Base-by-base conservation (phyloP, 64 coral and sea anemone genomes). In the Pachyseris speciosa region DNA sequence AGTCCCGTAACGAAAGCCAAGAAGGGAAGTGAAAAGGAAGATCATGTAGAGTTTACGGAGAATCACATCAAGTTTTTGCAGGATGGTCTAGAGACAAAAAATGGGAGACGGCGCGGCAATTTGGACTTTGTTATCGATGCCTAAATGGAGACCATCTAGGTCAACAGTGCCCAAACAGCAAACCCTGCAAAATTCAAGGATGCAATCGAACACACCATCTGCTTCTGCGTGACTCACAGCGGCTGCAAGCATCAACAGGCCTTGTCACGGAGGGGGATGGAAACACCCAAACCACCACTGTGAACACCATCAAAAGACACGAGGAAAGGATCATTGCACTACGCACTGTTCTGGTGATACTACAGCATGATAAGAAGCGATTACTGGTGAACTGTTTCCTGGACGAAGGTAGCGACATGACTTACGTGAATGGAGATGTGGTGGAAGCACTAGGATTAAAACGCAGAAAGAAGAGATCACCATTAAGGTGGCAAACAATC, bases 41-140 rank as follows among this genome's bases (percentile, higher is more conserved):
- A 12, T 9, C 9, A 25, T 65, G 61, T 25, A 65, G 26, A 65
- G 7, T 11, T 28, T 65, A 25, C 12, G 61, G 26, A 10, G 4
- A 65, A 9, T 9, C 4, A 5, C 61, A 30, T 29, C 1, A 72
- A 42, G 69, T 40, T 2, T 72, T 72, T 42, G 19, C 12, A 41
- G 38, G 38, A 42, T 22, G 37, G 19, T 48, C n/a, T 2, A 17
- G 2, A 15, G 44, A 85, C 50, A 75, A 96, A 17, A 87, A 75
- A 22, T 96, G 77, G 89, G 91, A 61, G 16, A 60, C 75, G 33
- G 85, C 94, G n/a, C 92, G 89, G 34, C 65, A 92, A 34, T 68
- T 85, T 3, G 90, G 94, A 3, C 67, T 92, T 7, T 90, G 93
- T 65, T 94, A 94, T 30, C 67, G 80, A 24, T 94, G 93, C 39